These are phyloP conservation scores for Heliopora coerulea DNA, from an alignment of 92 coral and sea anemone species.

Conservation along the genomic window DNA sequence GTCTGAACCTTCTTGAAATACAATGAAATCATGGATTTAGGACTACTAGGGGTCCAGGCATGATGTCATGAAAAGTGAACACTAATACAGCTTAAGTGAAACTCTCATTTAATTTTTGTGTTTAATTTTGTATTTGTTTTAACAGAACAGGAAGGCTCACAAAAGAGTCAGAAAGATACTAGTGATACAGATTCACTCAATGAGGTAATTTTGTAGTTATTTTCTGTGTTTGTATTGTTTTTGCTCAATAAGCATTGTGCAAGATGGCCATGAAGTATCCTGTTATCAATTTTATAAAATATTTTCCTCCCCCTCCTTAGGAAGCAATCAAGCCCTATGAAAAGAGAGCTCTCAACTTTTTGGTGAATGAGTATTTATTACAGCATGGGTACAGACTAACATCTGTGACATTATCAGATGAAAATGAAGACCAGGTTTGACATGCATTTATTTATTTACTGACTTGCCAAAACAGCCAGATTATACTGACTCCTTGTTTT, in stretches of 20 bases:
- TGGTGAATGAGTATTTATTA: constrained; percentile 91
- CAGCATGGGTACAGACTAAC: constrained; percentile 84
- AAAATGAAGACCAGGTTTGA: constrained; percentile 92
- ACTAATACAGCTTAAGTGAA: too few relatives aligned
- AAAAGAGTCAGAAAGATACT: constrained; percentile 26
- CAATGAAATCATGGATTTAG: too few relatives aligned
- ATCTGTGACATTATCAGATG: constrained; percentile 95
- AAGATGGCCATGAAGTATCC: constrained; percentile 40
- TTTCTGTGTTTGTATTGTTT: background rate
- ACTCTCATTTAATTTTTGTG: too few relatives aligned
- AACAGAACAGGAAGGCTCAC: constrained; percentile 37
- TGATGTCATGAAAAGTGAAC: too few relatives aligned
- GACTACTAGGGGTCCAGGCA: too few relatives aligned
- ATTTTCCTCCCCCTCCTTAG: constrained; percentile 33
- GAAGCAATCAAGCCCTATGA: constrained; percentile 93
- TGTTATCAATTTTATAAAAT: too few relatives aligned
- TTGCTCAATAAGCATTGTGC: background rate
- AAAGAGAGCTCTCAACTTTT: constrained; percentile 82
- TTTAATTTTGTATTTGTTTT: constrained; percentile 2
- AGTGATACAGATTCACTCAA: constrained; percentile 36
- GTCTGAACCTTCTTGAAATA: too few relatives aligned
- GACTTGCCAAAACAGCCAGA: too few relatives aligned
- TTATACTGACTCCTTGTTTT: too few relatives aligned
- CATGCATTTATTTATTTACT: too few relatives aligned
- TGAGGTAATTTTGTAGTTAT: constrained; percentile 12